phyloP scores from a whole-genome alignment of 1,140 invertebrate species.

The Drosophila biarmipes region DNA sequence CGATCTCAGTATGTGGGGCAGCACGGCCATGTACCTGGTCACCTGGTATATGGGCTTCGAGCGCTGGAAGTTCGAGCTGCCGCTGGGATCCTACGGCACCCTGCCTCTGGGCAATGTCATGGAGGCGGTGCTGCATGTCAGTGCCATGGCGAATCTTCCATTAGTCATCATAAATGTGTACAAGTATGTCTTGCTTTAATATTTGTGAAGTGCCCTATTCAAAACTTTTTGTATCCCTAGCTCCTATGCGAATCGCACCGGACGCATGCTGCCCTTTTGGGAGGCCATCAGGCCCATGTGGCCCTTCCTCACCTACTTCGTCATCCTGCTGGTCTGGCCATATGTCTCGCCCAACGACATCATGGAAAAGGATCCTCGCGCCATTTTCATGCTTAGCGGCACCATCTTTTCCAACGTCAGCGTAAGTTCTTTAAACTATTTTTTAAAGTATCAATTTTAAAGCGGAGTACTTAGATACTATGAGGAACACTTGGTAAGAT shows the following conservation, averaged over 20 bases:
- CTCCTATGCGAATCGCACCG: constrained; percentile 91
- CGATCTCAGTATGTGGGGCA: constrained; percentile 94
- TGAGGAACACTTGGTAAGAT: neutral
- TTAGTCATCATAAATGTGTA: constrained; percentile 95
- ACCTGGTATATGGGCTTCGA: constrained; percentile 89
- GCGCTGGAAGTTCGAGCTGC: constrained; percentile 93
- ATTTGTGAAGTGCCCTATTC: neutral
- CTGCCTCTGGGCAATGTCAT: constrained; percentile 91
- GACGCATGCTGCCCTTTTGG: constrained; percentile 90
- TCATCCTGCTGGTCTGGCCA: constrained; percentile 92
- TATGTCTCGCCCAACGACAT: constrained; percentile 90
- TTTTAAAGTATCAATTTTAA: neutral
- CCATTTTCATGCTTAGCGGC: constrained; percentile 93
- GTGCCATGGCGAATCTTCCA: constrained; percentile 93
- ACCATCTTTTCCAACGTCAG: constrained; percentile 98
- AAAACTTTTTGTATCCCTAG: constrained; percentile 76
- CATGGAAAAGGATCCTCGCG: constrained; percentile 92
- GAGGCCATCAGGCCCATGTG: constrained; percentile 94
- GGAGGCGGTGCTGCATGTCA: constrained; percentile 93
- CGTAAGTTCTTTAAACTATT: constrained; percentile 88
- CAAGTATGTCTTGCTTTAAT: constrained; percentile 87
- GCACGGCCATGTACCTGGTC: constrained; percentile 76
- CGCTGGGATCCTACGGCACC: constrained; percentile 85
- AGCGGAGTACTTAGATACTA: neutral
- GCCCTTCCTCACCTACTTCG: constrained; percentile 90